A percentile compares a stretch with the other conserved stretches of the same genome.
Conservation (phyloP, 2,797 vertebrate genomes). For the Loriculus beryllinus region DNA sequence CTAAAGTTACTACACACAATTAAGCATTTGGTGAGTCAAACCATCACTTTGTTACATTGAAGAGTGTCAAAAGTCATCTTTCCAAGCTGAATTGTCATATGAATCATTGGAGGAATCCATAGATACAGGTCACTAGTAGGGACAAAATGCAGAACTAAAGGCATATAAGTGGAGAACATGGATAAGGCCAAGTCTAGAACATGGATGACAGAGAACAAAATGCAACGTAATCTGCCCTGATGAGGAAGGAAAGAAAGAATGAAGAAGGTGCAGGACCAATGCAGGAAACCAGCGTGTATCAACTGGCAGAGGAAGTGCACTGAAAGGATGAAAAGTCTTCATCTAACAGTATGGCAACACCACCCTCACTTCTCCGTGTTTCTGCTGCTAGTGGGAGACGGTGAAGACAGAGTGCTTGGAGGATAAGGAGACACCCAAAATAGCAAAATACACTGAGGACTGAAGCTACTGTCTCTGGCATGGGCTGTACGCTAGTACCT, state of each 20-base stretch:
- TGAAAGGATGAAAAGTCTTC: not conserved
- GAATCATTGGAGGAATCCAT: not conserved
- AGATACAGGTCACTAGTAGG: not conserved
- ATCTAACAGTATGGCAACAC: not conserved
- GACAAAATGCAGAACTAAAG: not conserved
- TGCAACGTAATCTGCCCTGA: not conserved
- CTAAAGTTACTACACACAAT: not conserved
- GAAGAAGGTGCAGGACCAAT: not conserved
- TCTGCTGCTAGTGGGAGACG: not conserved
- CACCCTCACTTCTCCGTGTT: rapidly evolving
- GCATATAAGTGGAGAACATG: not conserved
- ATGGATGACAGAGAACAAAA: not conserved
- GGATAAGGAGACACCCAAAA: not conserved
- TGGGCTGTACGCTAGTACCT: not conserved
- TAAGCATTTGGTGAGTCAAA: not conserved
- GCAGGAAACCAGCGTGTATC: not conserved
- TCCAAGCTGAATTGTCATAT: not conserved
- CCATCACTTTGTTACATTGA: not conserved
- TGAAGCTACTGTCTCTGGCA: not conserved
- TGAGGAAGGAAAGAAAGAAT: not conserved
- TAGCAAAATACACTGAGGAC: not conserved
- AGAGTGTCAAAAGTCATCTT: not conserved
- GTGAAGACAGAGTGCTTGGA: not conserved
- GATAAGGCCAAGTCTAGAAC: not conserved
- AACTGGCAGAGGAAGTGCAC: not conserved